phyloP scores from a whole-genome alignment of 1,140 invertebrate species.

The Artemia franciscana region DNA sequence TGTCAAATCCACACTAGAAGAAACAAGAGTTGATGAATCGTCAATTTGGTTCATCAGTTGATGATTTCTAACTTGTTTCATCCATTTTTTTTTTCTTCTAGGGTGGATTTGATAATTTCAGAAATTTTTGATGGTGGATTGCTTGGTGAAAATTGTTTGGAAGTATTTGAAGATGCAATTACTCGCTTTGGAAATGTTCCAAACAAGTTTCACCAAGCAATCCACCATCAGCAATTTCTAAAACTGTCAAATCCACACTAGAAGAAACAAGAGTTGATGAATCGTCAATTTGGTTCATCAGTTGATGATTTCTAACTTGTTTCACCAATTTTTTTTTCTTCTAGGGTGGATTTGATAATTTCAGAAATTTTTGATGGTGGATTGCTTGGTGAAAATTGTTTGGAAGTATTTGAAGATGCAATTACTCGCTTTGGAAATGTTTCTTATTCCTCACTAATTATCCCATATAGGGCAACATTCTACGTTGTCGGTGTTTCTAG shows the following conservation, averaged over 20 bases:
- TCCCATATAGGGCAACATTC: neutral
- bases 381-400: slow-evolving; percentile 43
- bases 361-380: slow-evolving; percentile 57
- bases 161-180: slow-evolving; percentile 35
- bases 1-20: neutral
- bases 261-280: neutral
- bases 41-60: neutral
- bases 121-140: slow-evolving; percentile 54
- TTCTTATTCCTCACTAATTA: neutral
- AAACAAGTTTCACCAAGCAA: too few species aligned
- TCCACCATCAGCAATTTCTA: too few species aligned
- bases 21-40: neutral
- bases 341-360: slow-evolving; percentile 34
- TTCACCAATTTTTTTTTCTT: slow-evolving; percentile 12
- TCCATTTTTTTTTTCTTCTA: slow-evolving; percentile 17
- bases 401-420: slow-evolving; percentile 39
- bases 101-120: slow-evolving; percentile 37
- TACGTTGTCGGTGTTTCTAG: neutral
- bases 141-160: slow-evolving; percentile 43
- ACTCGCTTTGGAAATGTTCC: neutral
- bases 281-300: neutral
- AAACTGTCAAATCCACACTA: too few species aligned
- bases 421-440: neutral
- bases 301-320: neutral
- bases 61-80: slow-evolving; percentile 2